These are phyloP conservation scores for Poecilia velifera DNA, from an alignment of 2,797 vertebrate species.

Conservation along the genomic window DNA sequence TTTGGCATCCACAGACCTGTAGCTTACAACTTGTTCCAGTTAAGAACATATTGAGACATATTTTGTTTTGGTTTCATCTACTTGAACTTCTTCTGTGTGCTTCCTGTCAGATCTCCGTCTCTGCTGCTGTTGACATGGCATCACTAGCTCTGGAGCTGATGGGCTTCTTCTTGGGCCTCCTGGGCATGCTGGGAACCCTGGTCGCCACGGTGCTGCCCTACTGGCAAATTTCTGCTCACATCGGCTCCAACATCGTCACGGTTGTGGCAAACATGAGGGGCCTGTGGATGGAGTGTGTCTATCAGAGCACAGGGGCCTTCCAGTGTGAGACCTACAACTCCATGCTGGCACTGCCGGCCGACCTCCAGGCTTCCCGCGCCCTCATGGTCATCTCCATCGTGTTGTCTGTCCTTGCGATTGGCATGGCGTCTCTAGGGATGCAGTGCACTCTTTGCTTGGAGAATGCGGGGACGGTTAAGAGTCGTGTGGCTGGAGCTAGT, in stretches of 20 bases:
- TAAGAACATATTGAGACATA: neutral
- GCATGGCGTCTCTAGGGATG: conserved; percentile 86
- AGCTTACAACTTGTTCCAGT: neutral
- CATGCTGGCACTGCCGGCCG: conserved; percentile 86
- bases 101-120: conserved; percentile 3
- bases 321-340: conserved; percentile 97
- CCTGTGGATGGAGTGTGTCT: conserved; percentile 97
- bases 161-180: conserved; percentile 87
- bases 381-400: conserved; percentile 93
- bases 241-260: conserved; percentile 93
- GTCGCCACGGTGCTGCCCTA: conserved; percentile 88
- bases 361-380: conserved; percentile 90
- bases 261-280: conserved; percentile 90
- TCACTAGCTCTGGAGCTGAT: conserved; percentile 88
- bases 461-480: conserved; percentile 79
- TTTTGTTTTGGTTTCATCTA: neutral
- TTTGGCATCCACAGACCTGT: neutral
- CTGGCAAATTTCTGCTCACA: conserved; percentile 90
- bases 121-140: conserved; percentile 78
- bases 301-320: conserved; percentile 93
- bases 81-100: neutral
- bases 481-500: conserved; percentile 83
- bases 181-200: conserved; percentile 88
- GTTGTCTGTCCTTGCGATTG: conserved; percentile 83
- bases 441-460: conserved; percentile 92